These are phyloP conservation scores for Herpetotheres cachinnans DNA, from an alignment of 2,113 vertebrate genomes.

Conservation along the genomic window DNA sequence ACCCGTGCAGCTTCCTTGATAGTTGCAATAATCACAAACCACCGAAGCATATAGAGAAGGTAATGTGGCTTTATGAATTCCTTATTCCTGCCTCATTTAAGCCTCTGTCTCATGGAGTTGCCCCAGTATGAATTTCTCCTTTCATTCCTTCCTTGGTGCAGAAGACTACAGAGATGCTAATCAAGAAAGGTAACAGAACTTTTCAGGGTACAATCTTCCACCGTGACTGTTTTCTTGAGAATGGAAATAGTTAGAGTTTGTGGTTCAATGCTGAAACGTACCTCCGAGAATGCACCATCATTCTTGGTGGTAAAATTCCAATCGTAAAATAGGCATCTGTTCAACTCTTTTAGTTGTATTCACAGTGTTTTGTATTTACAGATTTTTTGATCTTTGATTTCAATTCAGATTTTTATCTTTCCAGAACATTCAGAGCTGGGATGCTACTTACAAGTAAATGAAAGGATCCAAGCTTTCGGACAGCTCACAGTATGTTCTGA, in stretches of 20 bases:
- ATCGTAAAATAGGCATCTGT: neutral
- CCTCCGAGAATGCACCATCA: neutral
- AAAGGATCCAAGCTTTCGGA: neutral
- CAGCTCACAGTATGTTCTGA: neutral
- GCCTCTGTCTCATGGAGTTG: neutral
- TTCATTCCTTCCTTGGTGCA: neutral
- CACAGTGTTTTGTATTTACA: neutral
- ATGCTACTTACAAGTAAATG: neutral
- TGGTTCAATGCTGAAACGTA: neutral
- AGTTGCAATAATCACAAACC: neutral
- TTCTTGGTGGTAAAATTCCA: neutral
- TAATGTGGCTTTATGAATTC: neutral
- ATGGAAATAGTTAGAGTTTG: neutral
- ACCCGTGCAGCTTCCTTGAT: neutral
- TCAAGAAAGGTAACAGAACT: neutral
- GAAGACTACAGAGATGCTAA: neutral
- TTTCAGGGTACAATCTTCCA: neutral
- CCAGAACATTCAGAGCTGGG: neutral
- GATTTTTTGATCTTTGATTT: neutral
- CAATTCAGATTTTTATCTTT: neutral
- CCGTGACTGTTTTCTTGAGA: neutral
- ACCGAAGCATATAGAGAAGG: neutral
- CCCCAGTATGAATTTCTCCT: neutral
- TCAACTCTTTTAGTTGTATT: neutral
- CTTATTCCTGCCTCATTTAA: neutral